Percentiles rank a stretch among this genome's conserved stretches.
Conservation (phyloP, 2,888 invertebrate species). For the Monoplex corrugatus region DNA sequence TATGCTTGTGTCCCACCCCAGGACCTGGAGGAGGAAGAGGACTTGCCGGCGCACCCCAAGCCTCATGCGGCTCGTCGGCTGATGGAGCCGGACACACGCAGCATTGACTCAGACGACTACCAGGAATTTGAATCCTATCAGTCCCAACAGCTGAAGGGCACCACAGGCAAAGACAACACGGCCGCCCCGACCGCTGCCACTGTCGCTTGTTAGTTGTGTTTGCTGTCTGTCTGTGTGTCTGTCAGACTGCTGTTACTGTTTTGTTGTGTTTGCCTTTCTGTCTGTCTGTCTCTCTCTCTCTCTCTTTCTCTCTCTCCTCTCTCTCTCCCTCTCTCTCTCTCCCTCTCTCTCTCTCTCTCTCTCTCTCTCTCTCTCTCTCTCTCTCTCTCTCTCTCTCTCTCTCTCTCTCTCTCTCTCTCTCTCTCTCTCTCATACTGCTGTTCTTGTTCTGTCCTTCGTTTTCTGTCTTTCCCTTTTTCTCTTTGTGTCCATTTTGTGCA, state of each 20-base stretch:
- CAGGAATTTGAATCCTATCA: constrained; percentile 79
- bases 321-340: no score
- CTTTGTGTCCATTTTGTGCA: no score
- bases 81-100: constrained; percentile 63
- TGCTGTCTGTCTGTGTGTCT: neutral
- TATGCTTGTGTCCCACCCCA: constrained; percentile 31
- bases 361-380: neutral
- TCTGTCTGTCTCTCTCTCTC: neutral
- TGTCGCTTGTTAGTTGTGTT: constrained; percentile 34
- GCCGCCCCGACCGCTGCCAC: constrained; percentile 23
- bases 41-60: neutral
- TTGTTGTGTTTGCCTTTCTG: neutral
- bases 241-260: no score
- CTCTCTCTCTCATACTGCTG: neutral
- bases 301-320: neutral
- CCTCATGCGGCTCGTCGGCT: constrained; percentile 35
- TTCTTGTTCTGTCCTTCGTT: neutral
- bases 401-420: neutral
- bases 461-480: neutral
- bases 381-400: neutral
- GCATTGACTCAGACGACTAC: constrained; percentile 75
- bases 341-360: neutral
- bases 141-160: constrained; percentile 64
- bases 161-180: neutral
- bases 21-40: constrained; percentile 63